phyloP scores from a whole-genome alignment of 2,113 vertebrate genomes.

The Orthonyx spaldingii region DNA sequence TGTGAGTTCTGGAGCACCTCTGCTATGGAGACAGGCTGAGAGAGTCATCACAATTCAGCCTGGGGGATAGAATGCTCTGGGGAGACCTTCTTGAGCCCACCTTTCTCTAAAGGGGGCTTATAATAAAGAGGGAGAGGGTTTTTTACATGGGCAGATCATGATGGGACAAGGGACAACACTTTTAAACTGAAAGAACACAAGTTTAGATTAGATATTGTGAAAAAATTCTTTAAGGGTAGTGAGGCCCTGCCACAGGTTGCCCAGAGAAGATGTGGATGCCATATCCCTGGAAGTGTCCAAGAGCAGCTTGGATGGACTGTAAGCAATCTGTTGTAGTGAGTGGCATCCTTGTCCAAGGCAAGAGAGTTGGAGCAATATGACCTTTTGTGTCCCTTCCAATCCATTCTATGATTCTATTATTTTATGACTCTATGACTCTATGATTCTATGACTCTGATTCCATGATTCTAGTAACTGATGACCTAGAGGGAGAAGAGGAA shows the following conservation, averaged over 20 bases:
- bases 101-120: fast-evolving
- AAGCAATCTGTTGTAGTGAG: too few species aligned
- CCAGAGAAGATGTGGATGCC: neutral
- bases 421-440: too few species aligned
- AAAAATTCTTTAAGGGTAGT: neutral
- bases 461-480: neutral
- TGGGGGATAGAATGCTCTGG: neutral
- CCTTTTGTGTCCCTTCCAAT: neutral
- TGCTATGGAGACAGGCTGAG: neutral
- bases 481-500: neutral
- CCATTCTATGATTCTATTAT: neutral
- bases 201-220: neutral
- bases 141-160: fast-evolving
- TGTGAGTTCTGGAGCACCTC: neutral
- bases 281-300: too few species aligned
- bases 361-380: neutral
- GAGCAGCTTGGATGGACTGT: neutral
- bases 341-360: neutral
- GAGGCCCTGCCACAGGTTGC: neutral
- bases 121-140: neutral
- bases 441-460: neutral
- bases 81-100: neutral
- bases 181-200: neutral
- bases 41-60: too few species aligned
- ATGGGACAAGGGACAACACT: neutral